Conservation (phyloP, 2,888 invertebrate genomes). For the Alcis repandata region DNA sequence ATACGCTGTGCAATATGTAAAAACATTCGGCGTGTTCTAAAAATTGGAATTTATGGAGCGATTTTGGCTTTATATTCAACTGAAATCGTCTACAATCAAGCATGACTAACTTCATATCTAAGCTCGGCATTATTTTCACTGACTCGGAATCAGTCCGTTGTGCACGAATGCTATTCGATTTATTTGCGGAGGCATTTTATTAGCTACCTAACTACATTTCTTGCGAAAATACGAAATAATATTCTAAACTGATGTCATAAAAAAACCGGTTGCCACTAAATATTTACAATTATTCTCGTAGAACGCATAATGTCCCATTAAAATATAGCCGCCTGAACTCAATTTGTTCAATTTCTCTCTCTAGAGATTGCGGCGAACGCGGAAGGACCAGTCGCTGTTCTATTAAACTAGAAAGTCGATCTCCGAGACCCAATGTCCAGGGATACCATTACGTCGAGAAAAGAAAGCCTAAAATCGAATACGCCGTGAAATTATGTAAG, state of each 20-base stretch:
- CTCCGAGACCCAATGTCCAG: conserved; percentile 48
- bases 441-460: conserved; percentile 25
- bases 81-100: conserved; percentile 1
- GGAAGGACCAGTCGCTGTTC: conserved; percentile 48
- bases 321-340: conserved; percentile 44
- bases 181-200: neutral
- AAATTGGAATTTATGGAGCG: conserved; percentile 15
- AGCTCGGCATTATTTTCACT: neutral
- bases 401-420: conserved; percentile 49
- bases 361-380: conserved; percentile 47
- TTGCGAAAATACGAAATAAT: neutral
- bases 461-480: conserved; percentile 26
- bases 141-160: conserved; percentile 7
- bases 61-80: conserved; percentile 8
- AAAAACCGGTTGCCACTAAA: too few relatives aligned
- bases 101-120: conserved; percentile 2
- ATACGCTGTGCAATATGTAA: conserved; percentile 28
- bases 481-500: conserved; percentile 24
- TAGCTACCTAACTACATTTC: neutral
- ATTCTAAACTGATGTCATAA: too few relatives aligned
- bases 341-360: conserved; percentile 49
- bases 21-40: conserved; percentile 22
- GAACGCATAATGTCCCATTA: conserved; percentile 42
- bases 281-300: conserved; percentile 16
- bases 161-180: conserved; percentile 9